phyloP scores from a whole-genome alignment of 2,888 invertebrate species.

The Drosophila pegasa region DNA sequence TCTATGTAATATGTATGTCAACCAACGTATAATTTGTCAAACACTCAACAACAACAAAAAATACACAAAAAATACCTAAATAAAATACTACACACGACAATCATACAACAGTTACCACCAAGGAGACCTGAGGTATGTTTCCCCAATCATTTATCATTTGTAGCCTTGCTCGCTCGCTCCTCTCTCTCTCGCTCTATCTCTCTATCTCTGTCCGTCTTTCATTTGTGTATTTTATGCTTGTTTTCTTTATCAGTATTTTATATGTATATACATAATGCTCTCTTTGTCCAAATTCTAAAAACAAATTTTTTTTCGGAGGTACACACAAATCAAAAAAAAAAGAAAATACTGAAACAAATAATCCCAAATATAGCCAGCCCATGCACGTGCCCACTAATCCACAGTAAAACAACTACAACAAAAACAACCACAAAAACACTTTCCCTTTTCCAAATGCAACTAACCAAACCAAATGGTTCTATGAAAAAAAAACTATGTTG shows the following conservation, averaged over 20 bases:
- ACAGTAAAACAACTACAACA: constrained; percentile 16
- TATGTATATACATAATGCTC: constrained; percentile 31
- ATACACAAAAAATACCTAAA: constrained; percentile 25
- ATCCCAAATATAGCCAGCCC: constrained; percentile 28
- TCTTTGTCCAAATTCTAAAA: constrained; percentile 58
- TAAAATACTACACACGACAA: constrained; percentile 37
- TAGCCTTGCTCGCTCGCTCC: constrained; percentile 66
- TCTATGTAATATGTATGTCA: constrained; percentile 38
- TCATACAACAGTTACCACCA: constrained; percentile 90
- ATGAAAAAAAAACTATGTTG: constrained; percentile 12
- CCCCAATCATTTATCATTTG: constrained; percentile 51
- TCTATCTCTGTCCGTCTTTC: constrained; percentile 21
- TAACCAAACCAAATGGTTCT: constrained; percentile 39
- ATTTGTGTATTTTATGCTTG: constrained; percentile 61
- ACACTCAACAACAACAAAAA: constrained; percentile 28
- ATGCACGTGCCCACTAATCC: constrained; percentile 72
- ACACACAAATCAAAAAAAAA: constrained; percentile 51
- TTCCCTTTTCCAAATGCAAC: constrained; percentile 53
- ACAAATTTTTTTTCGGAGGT: constrained; percentile 57
- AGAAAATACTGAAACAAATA: constrained; percentile 35
- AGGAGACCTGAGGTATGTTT: constrained; percentile 95
- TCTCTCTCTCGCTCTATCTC: constrained; percentile 18
- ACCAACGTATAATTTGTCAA: constrained; percentile 65
- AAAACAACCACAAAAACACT: constrained; percentile 39
- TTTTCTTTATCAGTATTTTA: constrained; percentile 42